A percentile compares a stretch with the other conserved stretches of the same genome.
These are phyloP conservation scores for Drosophila formosana DNA, from an alignment of 2,888 invertebrate species.

Conservation along the genomic window DNA sequence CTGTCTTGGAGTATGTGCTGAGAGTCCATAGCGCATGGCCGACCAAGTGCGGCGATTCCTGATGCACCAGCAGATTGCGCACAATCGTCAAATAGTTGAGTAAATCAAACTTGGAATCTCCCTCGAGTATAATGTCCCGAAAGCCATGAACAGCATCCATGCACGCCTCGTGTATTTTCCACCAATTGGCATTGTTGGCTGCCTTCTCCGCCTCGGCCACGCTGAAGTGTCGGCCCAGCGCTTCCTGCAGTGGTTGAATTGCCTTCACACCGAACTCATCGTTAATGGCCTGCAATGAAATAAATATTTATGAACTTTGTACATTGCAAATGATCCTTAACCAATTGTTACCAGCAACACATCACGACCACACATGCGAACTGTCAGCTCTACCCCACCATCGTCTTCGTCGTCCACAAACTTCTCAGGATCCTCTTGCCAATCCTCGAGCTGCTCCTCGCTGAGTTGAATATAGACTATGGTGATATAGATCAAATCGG, in stretches of 20 bases:
- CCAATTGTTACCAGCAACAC: constrained; percentile 86
- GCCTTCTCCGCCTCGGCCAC: constrained; percentile 86
- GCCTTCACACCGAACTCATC: constrained; percentile 87
- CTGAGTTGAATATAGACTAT: constrained; percentile 90
- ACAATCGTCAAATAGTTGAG: constrained; percentile 84
- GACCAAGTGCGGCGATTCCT: constrained; percentile 82
- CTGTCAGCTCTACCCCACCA: constrained; percentile 87
- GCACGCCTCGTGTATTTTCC: constrained; percentile 89
- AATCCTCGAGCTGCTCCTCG: constrained; percentile 88
- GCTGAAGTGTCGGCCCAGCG: constrained; percentile 87
- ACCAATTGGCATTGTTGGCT: constrained; percentile 86
- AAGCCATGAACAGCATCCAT: constrained; percentile 88
- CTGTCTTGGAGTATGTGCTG: constrained; percentile 83
- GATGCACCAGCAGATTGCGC: constrained; percentile 81
- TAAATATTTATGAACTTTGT: background rate
- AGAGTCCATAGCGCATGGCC: constrained; percentile 84
- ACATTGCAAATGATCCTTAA: background rate
- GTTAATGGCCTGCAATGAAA: constrained; percentile 82
- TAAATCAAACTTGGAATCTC: constrained; percentile 84
- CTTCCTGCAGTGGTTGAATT: constrained; percentile 87
- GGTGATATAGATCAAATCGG: constrained; percentile 89
- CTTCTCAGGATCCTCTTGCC: constrained; percentile 88
- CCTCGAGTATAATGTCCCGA: constrained; percentile 84
- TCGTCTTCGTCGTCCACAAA: constrained; percentile 90
- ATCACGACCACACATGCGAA: constrained; percentile 89